Evolutionary conservation across 1,140 invertebrate genomes (phyloP), one percentile per base, ranked within the genome.

Genomic region (Cyclargus thomasi): DNA sequence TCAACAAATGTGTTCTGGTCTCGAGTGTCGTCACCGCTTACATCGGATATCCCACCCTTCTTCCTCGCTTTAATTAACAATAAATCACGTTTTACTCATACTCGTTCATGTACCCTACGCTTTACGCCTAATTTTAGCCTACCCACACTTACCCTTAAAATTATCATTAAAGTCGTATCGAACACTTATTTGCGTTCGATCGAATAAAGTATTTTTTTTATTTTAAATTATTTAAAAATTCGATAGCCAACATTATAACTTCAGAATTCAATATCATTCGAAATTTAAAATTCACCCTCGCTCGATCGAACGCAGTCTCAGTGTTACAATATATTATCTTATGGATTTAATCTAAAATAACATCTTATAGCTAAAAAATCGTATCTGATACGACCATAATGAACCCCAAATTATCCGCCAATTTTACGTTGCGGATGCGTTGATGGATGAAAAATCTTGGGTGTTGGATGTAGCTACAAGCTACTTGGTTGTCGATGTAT

Each of bases 61-160:
- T 90, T 88, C 85, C 81, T 90, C 63, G 85, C 87, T 90, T 90
- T 80, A 87, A 86, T 85, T 82, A 80, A 86, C 76, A 88, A 86
- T 75, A 74, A 82, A 70, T 70, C 68, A 74, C 47, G 67, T 17
- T 65, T 72, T 65, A 71, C 47, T 69, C 59, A 47, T 57, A 64
- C 17, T 67, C 47, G 62, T 21, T 14, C 17, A 8, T 21, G 18
- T 59, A 59, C 39, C 39, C 39, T 47, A 47, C 14, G 14, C 29
- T 59, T 59, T 59, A 59, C 4, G 53, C 55, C 55, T 59, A 59
- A 11, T 20, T 59, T 59, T 59, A 20, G 18, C 21, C 18, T 59
- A 59, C 55, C 55, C 55, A 55, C 53, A 66, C 53, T 57, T 66
- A 57, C 23, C 53, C 53, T 66, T 20, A 66, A 10, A 22, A 11